Evolutionary conservation across 2,113 vertebrate genomes (phyloP).

Genomic region (Daubentonia madagascariensis): DNA sequence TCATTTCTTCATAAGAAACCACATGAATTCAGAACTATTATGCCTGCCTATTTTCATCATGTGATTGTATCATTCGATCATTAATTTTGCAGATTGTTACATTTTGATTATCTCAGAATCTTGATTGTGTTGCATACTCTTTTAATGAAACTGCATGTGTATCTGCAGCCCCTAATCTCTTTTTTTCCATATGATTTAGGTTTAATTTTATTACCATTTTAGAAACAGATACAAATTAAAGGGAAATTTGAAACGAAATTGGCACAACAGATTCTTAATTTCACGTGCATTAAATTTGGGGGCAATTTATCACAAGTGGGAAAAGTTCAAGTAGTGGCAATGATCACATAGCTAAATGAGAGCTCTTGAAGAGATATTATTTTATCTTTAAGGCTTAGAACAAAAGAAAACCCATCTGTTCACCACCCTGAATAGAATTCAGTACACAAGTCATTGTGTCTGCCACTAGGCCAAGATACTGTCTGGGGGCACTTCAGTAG

Average conservation of each 20-base stretch:
- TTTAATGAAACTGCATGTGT: constrained; percentile 9
- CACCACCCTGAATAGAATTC: neutral
- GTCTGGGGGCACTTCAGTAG: neutral
- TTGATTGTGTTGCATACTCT: neutral
- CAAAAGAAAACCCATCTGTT: neutral
- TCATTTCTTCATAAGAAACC: constrained; percentile 23
- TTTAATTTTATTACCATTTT: constrained; percentile 30
- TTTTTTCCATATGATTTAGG: constrained; percentile 5
- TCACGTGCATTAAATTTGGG: neutral
- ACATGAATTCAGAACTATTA: neutral
- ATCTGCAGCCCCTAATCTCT: neutral
- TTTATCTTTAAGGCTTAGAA: neutral
- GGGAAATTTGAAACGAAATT: neutral
- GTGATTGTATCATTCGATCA: neutral
- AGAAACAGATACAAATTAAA: constrained; percentile 46
- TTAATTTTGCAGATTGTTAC: neutral
- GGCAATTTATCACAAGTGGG: neutral
- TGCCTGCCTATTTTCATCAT: neutral
- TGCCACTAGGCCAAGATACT: neutral
- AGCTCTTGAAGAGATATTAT: neutral
- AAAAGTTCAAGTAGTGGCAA: neutral
- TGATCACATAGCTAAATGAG: neutral
- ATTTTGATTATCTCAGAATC: constrained; percentile 31
- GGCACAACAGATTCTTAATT: neutral
- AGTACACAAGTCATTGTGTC: neutral